Base-by-base conservation (phyloP, 92 coral and sea anemone species). In the Actinernus sp. region DNA sequence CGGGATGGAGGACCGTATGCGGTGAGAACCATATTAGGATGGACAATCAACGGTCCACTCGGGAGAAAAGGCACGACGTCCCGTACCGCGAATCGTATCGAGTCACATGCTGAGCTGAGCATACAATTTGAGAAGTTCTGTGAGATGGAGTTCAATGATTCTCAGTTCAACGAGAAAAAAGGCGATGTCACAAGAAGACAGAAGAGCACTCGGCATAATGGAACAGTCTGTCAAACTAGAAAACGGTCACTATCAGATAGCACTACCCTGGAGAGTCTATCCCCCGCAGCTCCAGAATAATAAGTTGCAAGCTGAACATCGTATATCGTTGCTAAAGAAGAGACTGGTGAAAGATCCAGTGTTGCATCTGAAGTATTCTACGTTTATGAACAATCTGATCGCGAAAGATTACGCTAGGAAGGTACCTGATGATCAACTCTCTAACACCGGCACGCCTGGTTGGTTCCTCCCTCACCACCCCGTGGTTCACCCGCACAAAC, bases 301-400 rank as follows among this genome's bases (percentile, higher is more conserved):
- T n/a, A n/a, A n/a, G n/a, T n/a, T n/a, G n/a, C n/a, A n/a, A n/a
- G 87, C 65, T 4, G 83, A 82, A 49, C 90, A 70, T 33, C 61
- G 81, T 32, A 21, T 77, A 41, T 50, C 51, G 46, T 64, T 76
- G 22, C 61, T 84, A 31, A 52, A 65, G 51, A 62, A 41, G 36
- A 69, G 76, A 31, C 43, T 69, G 45, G 26, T 36, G 0, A 84
- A 68, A 22, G 43, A n/a, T 36, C 18, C 30, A 13, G 18, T 13
- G 14, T 26, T 67, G 56, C 36, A 11, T 3, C 23, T 24, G 68
- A 78, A 72, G 12, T 68, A 69, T 26, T 25, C 65, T 2, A 30
- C 48, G 2, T 58, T 49, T 19, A 69, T 68, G 56, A 14, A 31
- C 17, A 43, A 53, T 29, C 75, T 68, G 9, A 17, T 67, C 2